Conservation (phyloP, 2,888 invertebrate genomes). For the Agriopis aurantiaria region DNA sequence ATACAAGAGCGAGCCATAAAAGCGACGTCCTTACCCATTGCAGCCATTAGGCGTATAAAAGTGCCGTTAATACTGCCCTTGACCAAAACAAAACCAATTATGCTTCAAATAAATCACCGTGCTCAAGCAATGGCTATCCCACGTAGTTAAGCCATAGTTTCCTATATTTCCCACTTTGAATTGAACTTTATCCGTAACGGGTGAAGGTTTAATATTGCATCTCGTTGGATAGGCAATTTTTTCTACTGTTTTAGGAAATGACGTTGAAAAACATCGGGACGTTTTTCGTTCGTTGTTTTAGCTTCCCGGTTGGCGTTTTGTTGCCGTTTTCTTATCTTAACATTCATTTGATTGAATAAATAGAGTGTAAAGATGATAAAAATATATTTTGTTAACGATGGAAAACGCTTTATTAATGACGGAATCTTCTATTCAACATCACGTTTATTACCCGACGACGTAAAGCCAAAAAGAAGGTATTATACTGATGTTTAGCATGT, state of each 20-base stretch:
- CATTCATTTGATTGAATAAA: constrained; percentile 16
- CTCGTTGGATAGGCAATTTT: constrained; percentile 44
- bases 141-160: constrained; percentile 52
- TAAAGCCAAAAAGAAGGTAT: too few species aligned
- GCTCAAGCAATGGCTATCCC: constrained; percentile 52
- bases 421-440: not conserved
- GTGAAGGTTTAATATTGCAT: constrained; percentile 27
- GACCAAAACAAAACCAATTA: constrained; percentile 79
- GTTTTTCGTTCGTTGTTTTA: constrained; percentile 38
- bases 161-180: not conserved
- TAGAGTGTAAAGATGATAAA: constrained; percentile 6
- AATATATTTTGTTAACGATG: constrained; percentile 8
- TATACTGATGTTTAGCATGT: too few species aligned
- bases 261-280: constrained; percentile 51
- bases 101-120: constrained; percentile 74
- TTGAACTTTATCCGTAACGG: constrained; percentile 35
- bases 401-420: constrained; percentile 1
- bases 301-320: constrained; percentile 17
- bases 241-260: constrained; percentile 50
- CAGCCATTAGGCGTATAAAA: constrained; percentile 73
- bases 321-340: constrained; percentile 22
- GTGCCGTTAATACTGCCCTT: constrained; percentile 73
- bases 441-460: not conserved
- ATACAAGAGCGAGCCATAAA: constrained; percentile 60
- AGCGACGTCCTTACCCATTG: constrained; percentile 62